Percentiles rank a stretch among this genome's conserved stretches.
These are phyloP conservation scores for Martes martes DNA, from an alignment of 2,113 vertebrate species.

Conservation along the genomic window DNA sequence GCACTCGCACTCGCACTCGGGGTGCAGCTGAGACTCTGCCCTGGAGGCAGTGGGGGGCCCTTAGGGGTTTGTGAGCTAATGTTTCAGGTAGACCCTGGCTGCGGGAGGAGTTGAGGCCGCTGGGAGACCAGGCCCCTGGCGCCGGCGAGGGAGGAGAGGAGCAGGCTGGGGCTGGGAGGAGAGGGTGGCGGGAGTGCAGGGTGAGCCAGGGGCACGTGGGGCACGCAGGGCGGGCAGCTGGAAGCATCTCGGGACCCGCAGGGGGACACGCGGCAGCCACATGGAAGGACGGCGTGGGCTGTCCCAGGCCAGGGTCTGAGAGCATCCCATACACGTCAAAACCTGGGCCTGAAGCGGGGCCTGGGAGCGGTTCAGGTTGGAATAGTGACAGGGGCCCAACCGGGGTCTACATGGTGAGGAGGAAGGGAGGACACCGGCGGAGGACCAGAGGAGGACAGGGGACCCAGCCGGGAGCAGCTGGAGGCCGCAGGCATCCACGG, in stretches of 20 bases:
- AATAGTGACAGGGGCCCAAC: neutral
- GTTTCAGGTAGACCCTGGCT: neutral
- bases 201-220: too few relatives aligned
- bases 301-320: neutral
- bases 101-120: neutral
- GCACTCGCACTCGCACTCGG: rapidly evolving
- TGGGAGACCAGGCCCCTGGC: too few relatives aligned
- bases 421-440: neutral
- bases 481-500: neutral
- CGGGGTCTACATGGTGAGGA: neutral
- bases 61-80: neutral
- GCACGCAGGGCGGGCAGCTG: too few relatives aligned
- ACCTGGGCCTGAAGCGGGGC: neutral
- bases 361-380: neutral
- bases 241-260: neutral
- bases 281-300: too few relatives aligned
- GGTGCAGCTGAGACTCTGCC: neutral
- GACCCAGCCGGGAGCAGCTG: neutral
- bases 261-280: too few relatives aligned
- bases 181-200: neutral
- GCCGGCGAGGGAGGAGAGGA: too few relatives aligned
- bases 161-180: too few relatives aligned
- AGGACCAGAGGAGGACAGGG: neutral
- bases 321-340: neutral
- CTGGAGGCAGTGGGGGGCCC: neutral